A percentile compares a stretch with the other conserved stretches of the same genome.
These are phyloP conservation scores for Xestia xanthographa DNA, from an alignment of 2,888 invertebrate genomes.

Conservation along the genomic window DNA sequence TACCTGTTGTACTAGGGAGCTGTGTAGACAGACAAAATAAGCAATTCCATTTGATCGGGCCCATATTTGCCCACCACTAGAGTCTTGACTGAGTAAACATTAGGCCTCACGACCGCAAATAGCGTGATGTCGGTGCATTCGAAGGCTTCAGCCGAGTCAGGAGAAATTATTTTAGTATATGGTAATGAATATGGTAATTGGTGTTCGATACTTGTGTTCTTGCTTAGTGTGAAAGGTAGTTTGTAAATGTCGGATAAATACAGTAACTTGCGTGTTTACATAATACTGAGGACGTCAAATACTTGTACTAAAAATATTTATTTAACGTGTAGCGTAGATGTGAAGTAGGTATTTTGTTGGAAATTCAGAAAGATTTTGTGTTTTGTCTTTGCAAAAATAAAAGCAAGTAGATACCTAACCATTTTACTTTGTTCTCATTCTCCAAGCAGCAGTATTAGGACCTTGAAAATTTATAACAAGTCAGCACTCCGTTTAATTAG, in stretches of 20 bases:
- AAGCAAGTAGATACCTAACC: no score
- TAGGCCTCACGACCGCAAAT: conserved; percentile 90
- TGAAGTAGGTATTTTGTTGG: conserved; percentile 26
- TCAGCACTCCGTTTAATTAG: conserved; percentile 1
- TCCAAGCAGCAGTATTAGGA: neutral
- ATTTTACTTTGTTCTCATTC: no score
- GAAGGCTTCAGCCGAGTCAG: conserved; percentile 77
- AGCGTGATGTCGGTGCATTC: conserved; percentile 87
- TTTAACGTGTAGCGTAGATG: conserved; percentile 24
- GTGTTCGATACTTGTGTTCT: conserved; percentile 64
- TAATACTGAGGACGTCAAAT: conserved; percentile 46
- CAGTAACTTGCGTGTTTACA: conserved; percentile 51
- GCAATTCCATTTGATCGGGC: conserved; percentile 90
- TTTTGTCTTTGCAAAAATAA: neutral
- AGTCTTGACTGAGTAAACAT: conserved; percentile 89
- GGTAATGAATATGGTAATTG: conserved; percentile 68
- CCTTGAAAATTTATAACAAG: neutral
- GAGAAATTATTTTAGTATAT: conserved; percentile 81
- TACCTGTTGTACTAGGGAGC: conserved; percentile 87
- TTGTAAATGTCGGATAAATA: conserved; percentile 56
- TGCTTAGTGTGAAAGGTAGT: conserved; percentile 57
- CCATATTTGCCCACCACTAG: conserved; percentile 90
- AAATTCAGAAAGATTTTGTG: neutral
- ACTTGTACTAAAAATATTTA: conserved; percentile 56
- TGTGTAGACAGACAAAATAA: conserved; percentile 90